These are phyloP conservation scores for Drosophila obscura DNA, from an alignment of 1,140 invertebrate genomes.

Conservation along the genomic window DNA sequence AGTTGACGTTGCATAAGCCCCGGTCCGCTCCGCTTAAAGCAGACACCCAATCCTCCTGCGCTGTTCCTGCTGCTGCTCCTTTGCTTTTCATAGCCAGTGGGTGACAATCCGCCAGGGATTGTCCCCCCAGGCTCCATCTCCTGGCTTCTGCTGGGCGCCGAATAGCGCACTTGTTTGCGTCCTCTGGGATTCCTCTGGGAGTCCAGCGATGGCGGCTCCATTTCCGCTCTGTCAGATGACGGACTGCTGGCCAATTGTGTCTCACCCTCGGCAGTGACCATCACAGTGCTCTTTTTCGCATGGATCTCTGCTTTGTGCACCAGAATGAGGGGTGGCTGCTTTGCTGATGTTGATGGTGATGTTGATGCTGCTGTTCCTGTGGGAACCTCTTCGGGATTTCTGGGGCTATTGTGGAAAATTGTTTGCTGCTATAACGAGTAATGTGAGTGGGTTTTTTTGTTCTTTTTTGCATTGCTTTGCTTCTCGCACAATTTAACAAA, in stretches of 20 bases:
- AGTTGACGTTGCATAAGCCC: conserved; percentile 62
- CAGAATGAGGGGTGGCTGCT: conserved; percentile 65
- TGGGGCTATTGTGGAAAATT: conserved; percentile 80
- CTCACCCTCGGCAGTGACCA: conserved; percentile 49
- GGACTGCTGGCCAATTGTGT: conserved; percentile 33
- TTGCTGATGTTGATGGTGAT: conserved; percentile 32
- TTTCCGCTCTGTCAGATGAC: neutral
- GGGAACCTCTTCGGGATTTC: conserved; percentile 23
- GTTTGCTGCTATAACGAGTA: conserved; percentile 83
- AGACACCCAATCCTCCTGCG: conserved; percentile 21
- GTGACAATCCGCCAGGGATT: conserved; percentile 22
- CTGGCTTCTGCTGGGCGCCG: conserved; percentile 39
- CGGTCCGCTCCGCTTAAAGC: conserved; percentile 32
- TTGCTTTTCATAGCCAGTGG: conserved; percentile 11
- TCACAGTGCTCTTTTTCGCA: conserved; percentile 58
- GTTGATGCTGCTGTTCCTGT: conserved; percentile 35
- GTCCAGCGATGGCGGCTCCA: conserved; percentile 23
- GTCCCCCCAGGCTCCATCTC: conserved; percentile 26
- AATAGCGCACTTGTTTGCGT: conserved; percentile 63
- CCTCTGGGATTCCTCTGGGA: conserved; percentile 9
- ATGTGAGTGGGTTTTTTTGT: conserved; percentile 64
- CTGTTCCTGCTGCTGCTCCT: conserved; percentile 24
- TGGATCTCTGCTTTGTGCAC: conserved; percentile 73
- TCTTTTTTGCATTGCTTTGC: conserved; percentile 36
- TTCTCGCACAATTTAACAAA: conserved; percentile 54